phyloP scores from a whole-genome alignment of 2,888 invertebrate genomes.

The Cheilosia impressa region DNA sequence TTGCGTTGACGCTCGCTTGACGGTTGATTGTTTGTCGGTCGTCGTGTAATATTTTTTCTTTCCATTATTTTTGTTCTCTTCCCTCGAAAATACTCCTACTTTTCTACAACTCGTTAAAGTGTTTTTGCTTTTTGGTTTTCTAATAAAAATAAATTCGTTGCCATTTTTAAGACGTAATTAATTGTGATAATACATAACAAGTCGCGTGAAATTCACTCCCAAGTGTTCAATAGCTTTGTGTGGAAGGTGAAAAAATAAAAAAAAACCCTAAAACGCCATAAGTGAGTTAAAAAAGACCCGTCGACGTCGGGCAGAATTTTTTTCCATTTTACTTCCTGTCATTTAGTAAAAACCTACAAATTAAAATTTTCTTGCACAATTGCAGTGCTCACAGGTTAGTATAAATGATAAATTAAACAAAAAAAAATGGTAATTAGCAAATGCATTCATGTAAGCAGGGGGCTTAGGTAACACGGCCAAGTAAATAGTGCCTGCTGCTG shows the following conservation, averaged over 20 bases:
- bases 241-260: slow-evolving; percentile 9
- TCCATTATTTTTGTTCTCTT: slow-evolving; percentile 35
- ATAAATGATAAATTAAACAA: background rate
- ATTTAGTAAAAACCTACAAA: slow-evolving; percentile 46
- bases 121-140: background rate
- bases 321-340: slow-evolving; percentile 57
- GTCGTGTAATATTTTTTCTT: slow-evolving; percentile 41
- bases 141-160: slow-evolving; percentile 41
- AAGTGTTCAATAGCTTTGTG: background rate
- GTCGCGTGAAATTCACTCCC: slow-evolving; percentile 9
- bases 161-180: slow-evolving; percentile 44
- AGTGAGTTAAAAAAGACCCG: slow-evolving; percentile 53
- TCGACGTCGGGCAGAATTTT: slow-evolving; percentile 12
- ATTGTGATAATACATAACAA: slow-evolving; percentile 37
- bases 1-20: slow-evolving; percentile 61
- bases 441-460: slow-evolving; percentile 22
- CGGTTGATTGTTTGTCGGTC: slow-evolving; percentile 53
- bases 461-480: slow-evolving; percentile 21
- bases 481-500: background rate
- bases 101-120: slow-evolving; percentile 7
- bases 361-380: slow-evolving; percentile 55
- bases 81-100: slow-evolving; percentile 41
- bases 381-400: slow-evolving; percentile 58
- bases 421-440: background rate
- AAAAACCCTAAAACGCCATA: slow-evolving; percentile 59